These are phyloP conservation scores for Tricholaema leucomelas DNA, from an alignment of 2,113 vertebrate species.

Conservation along the genomic window DNA sequence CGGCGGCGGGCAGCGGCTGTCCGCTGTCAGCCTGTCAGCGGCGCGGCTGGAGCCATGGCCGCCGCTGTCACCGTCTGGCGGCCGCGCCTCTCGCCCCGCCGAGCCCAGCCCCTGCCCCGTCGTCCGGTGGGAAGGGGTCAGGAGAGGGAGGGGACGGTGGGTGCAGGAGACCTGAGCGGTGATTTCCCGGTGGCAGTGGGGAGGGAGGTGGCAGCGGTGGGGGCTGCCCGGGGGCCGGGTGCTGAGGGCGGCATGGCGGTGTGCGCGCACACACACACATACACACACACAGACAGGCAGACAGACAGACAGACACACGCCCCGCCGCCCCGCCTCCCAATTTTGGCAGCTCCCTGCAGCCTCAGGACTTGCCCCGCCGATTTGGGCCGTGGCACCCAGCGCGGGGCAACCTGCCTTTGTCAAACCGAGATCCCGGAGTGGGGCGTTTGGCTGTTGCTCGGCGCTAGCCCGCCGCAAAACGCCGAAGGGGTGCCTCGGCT, in stretches of 20 bases:
- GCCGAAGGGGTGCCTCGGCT: background rate
- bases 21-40: conserved; percentile 12
- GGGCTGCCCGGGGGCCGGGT: background rate
- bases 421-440: background rate
- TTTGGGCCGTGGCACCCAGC: background rate
- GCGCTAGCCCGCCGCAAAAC: background rate
- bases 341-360: conserved; percentile 12
- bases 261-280: background rate
- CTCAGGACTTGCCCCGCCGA: background rate
- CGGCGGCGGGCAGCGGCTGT: background rate
- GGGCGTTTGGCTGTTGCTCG: background rate
- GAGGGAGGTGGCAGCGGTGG: background rate
- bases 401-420: background rate
- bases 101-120: too few species aligned
- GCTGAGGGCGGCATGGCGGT: conserved; percentile 15
- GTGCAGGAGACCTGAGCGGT: too few species aligned
- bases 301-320: background rate
- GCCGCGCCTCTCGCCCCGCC: too few species aligned
- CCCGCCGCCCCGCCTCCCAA: conserved; percentile 5
- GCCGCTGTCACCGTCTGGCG: too few species aligned
- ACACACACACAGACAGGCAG: background rate
- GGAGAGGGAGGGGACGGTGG: too few species aligned
- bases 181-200: too few species aligned
- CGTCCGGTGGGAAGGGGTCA: too few species aligned
- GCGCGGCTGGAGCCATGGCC: background rate